A percentile compares a stretch with the other conserved stretches of the same genome.
These are phyloP conservation scores for Magallana ariakensis DNA, from an alignment of 1,140 invertebrate genomes.

Conservation along the genomic window DNA sequence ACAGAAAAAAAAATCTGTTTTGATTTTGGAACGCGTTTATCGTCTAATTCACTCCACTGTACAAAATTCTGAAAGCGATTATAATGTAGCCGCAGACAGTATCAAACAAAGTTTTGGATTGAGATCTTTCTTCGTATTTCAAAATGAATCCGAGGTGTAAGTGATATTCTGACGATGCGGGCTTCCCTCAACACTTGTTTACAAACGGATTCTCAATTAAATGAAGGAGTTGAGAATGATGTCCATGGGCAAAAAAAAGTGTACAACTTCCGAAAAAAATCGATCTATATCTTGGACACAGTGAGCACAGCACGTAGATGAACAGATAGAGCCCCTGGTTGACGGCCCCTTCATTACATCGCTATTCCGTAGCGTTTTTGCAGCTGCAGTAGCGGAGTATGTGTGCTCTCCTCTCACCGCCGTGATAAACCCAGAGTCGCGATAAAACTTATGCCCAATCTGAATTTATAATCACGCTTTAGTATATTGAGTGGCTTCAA, in stretches of 20 bases:
- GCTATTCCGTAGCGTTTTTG: not conserved
- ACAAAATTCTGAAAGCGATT: no score
- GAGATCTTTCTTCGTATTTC: no score
- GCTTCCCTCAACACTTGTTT: no score
- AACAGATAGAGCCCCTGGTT: not conserved
- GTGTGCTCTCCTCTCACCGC: not conserved
- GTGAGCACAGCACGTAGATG: not conserved
- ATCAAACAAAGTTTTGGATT: no score
- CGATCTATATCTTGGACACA: conserved; percentile 2
- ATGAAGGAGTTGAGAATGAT: not conserved
- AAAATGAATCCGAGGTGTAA: no score
- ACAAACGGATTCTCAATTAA: no score
- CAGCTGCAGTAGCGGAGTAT: not conserved
- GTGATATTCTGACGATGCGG: no score
- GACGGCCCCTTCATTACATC: not conserved
- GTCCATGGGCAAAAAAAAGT: not conserved
- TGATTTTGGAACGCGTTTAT: no score
- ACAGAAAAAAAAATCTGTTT: no score
- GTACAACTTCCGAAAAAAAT: not conserved
- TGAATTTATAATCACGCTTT: conserved; percentile 31
- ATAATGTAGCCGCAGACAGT: no score
- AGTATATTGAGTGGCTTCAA: conserved; percentile 22
- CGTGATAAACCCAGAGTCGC: not conserved
- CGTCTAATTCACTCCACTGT: no score
- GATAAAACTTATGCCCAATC: conserved; percentile 38